Evolutionary conservation across 2,888 invertebrate genomes (phyloP), one percentile per base, ranked within the genome.

Genomic region (Agrilus cyanescens): DNA sequence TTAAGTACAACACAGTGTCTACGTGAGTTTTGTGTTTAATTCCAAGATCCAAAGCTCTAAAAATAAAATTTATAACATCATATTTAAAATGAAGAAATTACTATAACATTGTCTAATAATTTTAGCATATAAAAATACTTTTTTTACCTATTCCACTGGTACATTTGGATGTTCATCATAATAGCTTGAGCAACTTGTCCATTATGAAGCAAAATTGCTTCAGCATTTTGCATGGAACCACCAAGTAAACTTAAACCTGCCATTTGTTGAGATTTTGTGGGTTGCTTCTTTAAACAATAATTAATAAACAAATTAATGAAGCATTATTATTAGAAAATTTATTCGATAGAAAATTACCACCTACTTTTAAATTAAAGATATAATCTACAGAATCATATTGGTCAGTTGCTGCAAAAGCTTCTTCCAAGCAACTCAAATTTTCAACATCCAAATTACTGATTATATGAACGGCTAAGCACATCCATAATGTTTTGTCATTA

Each of bases 391-490:
- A 89, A 56, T 90, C 85, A 44, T 76, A 82, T 66, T 88, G 82
- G 54, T 82, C 75, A n/a, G 93, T 82, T 8, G 87, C 85, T 7
- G 94, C 87, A 63, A 91, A 98, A 0, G 95, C 91, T 59, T 95
- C 88, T 69, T 97, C 96, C 12, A 96, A 94, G 5, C 91, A 83
- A 45, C 83, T 79, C 41, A 94, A 66, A 56, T 95, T 86, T 40
- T 58, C 57, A 43, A 58, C 57, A 60, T 85, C 84, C 61, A 83
- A 85, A 47, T 83, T 80, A 51, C 88, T 83, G 44, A 88, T 86
- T 1, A 97, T 84, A 62, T 95, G 73, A 0, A 91, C 90, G 0
- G 96, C 97, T 52, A 97, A 71, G 51, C 90, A 90, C 0, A 94
- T 88, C 97, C 97, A 98, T 12, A 95, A 68, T n/a, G 78, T 78